phyloP scores from a whole-genome alignment of 2,888 invertebrate genomes.

The Orchesellides sinensis region DNA sequence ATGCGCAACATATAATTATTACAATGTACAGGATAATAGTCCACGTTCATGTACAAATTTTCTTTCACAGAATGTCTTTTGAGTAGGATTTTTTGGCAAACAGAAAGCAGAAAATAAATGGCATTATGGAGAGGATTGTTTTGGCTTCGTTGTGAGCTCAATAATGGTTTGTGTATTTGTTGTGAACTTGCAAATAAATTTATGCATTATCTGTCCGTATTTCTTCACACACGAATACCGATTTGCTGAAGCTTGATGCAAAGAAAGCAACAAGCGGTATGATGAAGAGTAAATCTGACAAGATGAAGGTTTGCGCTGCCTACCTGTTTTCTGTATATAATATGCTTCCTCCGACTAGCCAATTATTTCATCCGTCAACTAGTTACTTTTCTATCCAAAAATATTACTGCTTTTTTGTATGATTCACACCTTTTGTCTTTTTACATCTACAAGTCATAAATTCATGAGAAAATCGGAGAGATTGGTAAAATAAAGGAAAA shows the following conservation, averaged over 20 bases:
- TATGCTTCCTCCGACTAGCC: neutral
- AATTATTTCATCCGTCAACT: neutral
- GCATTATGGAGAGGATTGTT: too few species aligned
- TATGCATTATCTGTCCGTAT: too few species aligned
- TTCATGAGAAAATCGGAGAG: neutral
- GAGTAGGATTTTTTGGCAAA: too few species aligned
- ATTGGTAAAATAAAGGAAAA: neutral
- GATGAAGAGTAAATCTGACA: neutral
- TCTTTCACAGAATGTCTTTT: neutral
- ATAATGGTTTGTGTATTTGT: too few species aligned
- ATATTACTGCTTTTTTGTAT: neutral
- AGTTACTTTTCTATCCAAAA: neutral
- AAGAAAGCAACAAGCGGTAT: too few species aligned
- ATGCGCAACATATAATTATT: constrained; percentile 33
- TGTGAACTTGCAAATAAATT: too few species aligned
- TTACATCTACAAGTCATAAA: constrained; percentile 11
- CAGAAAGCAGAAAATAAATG: too few species aligned
- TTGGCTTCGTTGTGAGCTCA: too few species aligned
- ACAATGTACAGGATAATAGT: constrained; percentile 14
- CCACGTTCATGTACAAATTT: neutral
- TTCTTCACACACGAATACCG: too few species aligned
- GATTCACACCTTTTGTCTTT: constrained; percentile 20
- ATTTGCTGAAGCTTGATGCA: too few species aligned
- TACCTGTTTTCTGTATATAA: neutral
- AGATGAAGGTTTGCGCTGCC: neutral